Evolutionary conservation across 2,888 invertebrate species (phyloP).

Genomic region (Drosophila rubida): DNA sequence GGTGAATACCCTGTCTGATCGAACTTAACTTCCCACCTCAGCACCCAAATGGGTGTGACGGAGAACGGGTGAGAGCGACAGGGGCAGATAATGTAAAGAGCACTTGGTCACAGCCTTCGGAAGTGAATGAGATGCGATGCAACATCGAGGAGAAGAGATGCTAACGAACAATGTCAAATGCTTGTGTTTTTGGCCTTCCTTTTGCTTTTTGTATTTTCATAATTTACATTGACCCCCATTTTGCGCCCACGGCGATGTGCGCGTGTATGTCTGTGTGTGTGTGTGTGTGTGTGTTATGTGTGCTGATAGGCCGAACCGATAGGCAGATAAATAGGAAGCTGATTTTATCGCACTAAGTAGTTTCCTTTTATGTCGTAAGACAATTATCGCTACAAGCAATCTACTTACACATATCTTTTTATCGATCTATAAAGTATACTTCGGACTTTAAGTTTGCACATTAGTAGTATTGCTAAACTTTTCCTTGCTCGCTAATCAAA

Average conservation of each 20-base stretch:
- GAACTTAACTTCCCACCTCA: neutral
- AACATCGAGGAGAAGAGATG: constrained; percentile 6
- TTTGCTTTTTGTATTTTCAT: constrained; percentile 8
- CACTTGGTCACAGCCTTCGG: constrained; percentile 12
- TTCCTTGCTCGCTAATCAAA: neutral
- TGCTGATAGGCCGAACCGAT: constrained; percentile 6
- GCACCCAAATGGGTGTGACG: neutral
- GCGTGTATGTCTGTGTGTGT: neutral
- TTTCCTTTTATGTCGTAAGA: neutral
- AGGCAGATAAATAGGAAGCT: constrained; percentile 1
- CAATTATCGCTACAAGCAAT: neutral
- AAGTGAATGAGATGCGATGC: constrained; percentile 3
- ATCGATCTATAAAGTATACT: neutral
- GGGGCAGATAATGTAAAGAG: neutral
- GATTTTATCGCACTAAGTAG: constrained; percentile 1
- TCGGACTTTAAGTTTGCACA: neutral
- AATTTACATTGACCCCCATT: constrained; percentile 18
- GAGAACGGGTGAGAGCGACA: neutral
- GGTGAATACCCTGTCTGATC: neutral
- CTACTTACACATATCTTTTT: constrained; percentile 1
- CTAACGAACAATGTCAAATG: constrained; percentile 14
- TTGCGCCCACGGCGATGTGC: neutral
- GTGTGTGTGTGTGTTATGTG: neutral
- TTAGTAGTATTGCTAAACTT: neutral
- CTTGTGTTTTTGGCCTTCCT: constrained; percentile 15